Percentiles rank a stretch among this genome's conserved stretches.
These are phyloP conservation scores for Pterocles burchelli DNA, from an alignment of 2,113 vertebrate genomes.

Conservation along the genomic window DNA sequence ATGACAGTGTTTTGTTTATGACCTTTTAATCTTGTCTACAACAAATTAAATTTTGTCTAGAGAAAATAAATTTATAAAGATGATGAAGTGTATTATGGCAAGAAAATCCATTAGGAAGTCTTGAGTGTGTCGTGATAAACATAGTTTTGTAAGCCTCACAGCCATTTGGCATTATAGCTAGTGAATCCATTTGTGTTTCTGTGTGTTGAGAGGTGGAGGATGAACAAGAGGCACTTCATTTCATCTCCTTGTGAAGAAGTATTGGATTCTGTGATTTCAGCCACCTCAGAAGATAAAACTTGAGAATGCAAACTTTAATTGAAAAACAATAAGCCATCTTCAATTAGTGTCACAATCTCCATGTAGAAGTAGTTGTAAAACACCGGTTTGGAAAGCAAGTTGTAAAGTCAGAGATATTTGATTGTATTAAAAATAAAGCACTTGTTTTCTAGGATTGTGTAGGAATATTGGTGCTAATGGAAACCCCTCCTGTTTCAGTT, in stretches of 20 bases:
- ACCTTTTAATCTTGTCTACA: constrained; percentile 56
- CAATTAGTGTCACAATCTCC: background rate
- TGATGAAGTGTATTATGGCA: constrained; percentile 18
- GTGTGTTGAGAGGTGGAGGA: background rate
- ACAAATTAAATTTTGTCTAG: constrained; percentile 35
- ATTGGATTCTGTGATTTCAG: background rate
- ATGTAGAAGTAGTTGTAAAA: background rate
- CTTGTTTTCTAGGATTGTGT: background rate
- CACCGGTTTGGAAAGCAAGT: background rate
- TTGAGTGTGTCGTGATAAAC: background rate
- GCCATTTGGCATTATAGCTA: background rate
- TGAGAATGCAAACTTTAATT: background rate
- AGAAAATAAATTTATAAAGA: constrained; percentile 19
- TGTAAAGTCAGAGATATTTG: background rate
- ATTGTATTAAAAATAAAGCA: background rate
- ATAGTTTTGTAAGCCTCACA: background rate
- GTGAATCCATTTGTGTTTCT: background rate
- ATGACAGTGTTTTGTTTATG: constrained; percentile 28
- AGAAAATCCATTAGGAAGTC: constrained; percentile 9
- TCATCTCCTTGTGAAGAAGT: background rate
- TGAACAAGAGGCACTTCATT: background rate
- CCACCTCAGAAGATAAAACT: background rate
- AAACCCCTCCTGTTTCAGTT: background rate
- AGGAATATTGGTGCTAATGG: background rate
- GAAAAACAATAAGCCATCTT: background rate